These are phyloP conservation scores for Chydorus sphaericus DNA, from an alignment of 2,888 invertebrate species.

Conservation along the genomic window DNA sequence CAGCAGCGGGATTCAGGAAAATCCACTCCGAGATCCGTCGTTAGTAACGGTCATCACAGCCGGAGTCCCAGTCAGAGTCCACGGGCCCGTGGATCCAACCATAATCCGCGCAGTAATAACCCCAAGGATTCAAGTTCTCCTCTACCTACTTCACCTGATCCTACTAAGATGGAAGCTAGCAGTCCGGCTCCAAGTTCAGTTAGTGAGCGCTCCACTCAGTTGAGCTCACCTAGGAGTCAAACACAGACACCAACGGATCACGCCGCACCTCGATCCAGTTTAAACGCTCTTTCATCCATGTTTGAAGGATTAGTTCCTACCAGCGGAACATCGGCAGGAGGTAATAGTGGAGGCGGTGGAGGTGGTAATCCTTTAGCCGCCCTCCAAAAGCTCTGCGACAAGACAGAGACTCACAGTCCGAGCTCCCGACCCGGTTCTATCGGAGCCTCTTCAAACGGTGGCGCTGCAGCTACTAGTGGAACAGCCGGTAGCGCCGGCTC, in stretches of 20 bases:
- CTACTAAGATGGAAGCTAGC: not conserved
- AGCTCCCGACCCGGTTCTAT: slow-evolving; percentile 13
- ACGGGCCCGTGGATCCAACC: slow-evolving; percentile 4
- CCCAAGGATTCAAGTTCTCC: slow-evolving; percentile 14
- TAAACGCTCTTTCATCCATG: slow-evolving; percentile 77
- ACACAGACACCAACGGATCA: slow-evolving; percentile 2
- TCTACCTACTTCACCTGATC: not conserved
- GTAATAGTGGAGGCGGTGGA: slow-evolving; percentile 14
- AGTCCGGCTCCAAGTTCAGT: slow-evolving; percentile 18
- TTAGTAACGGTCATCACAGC: slow-evolving; percentile 20
- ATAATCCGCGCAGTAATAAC: slow-evolving; percentile 26
- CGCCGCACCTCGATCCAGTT: slow-evolving; percentile 32
- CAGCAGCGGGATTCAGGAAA: slow-evolving; percentile 43
- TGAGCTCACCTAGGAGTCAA: slow-evolving; percentile 20
- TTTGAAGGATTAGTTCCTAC: slow-evolving; percentile 51
- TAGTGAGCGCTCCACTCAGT: slow-evolving; percentile 18
- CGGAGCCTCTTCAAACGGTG: slow-evolving; percentile 22
- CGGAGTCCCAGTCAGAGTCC: not conserved
- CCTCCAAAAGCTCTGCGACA: slow-evolving; percentile 87
- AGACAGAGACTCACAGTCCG: slow-evolving; percentile 51
- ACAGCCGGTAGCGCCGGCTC: slow-evolving; percentile 30
- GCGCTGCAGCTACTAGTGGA: slow-evolving; percentile 36
- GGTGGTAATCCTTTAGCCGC: slow-evolving; percentile 78
- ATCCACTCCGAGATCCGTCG: slow-evolving; percentile 22
- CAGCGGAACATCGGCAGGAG: slow-evolving; percentile 17